Base-by-base conservation (phyloP, 2,888 invertebrate species). In the Lordiphosa fenestrarum region DNA sequence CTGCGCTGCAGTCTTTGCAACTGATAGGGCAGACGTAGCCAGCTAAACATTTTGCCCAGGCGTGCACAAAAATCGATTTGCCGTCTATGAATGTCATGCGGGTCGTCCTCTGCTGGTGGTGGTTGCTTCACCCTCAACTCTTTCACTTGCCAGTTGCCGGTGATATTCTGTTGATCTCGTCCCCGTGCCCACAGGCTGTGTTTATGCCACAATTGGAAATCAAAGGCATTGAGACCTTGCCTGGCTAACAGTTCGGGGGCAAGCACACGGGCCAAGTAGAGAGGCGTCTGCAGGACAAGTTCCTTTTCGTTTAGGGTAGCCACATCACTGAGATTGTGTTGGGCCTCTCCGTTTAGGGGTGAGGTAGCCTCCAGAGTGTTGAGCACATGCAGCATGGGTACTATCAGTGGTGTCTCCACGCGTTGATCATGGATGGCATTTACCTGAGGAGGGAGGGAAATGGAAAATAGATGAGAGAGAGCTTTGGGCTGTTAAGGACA, bases 121-220 rank as follows among this genome's bases (percentile, higher is more conserved):
- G 65, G 65, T 13, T 63, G 61, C 37, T 70, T 73, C 0, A 87
- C 56, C 4, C 40, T 71, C 25, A 87, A 56, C 53, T 69, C 60
- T 35, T 73, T 69, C 5, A 73, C 80, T 2, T 80, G 89, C 92
- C 92, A 92, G 30, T 89, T 88, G 4, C 91, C 90, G 7, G 83
- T 85, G 5, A 92, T 86, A 4, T 82, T 75, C 73, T 92, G 91
- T 6, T 81, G 69, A 0, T 82, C 35, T 3, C 85, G 71, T 0
- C 85, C 81, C 3, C 70, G 67, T 10, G 76, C 80, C 80, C 88
- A 88, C 1, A 91, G 63, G 2, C 88, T 78, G n/a, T 85, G 76
- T 33, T 75, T 66, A 33, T 88, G 78, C 92, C 92, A 92, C 6
- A 87, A 62, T 4, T 82, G 76, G 35, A 91, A 85, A 69, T 91